These are phyloP conservation scores for Bombus vancouverensis DNA, from an alignment of 1,140 invertebrate genomes.

Conservation along the genomic window DNA sequence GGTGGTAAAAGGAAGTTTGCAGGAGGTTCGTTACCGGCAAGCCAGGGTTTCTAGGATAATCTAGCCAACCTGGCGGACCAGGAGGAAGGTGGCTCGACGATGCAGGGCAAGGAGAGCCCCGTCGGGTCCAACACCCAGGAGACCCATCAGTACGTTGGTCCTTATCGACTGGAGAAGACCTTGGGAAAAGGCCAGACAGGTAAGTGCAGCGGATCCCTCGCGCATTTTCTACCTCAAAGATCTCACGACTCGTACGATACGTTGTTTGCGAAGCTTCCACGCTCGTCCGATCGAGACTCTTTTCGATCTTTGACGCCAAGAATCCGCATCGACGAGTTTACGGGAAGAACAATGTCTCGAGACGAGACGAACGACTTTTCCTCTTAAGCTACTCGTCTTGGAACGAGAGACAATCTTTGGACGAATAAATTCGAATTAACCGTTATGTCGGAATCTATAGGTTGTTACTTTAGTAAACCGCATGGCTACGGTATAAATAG, in stretches of 20 bases:
- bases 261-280: background rate
- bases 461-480: background rate
- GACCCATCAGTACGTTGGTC: slow-evolving; percentile 97
- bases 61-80: slow-evolving; percentile 72
- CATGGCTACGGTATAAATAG: background rate
- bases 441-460: too few relatives aligned
- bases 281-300: too few relatives aligned
- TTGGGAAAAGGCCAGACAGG: slow-evolving; percentile 99
- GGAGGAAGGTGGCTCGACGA: slow-evolving; percentile 65
- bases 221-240: background rate
- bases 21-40: slow-evolving; percentile 10
- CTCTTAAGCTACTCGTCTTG: too few relatives aligned
- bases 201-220: slow-evolving; percentile 80
- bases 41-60: slow-evolving; percentile 44
- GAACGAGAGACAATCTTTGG: too few relatives aligned
- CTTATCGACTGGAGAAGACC: slow-evolving; percentile 99
- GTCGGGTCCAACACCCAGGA: slow-evolving; percentile 85
- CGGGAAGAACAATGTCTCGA: too few relatives aligned
- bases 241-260: background rate
- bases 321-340: too few relatives aligned
- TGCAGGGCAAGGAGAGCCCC: slow-evolving; percentile 79
- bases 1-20: background rate
- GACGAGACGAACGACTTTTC: too few relatives aligned
- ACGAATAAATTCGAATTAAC: too few relatives aligned
- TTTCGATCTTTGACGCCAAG: too few relatives aligned